Percentiles rank a stretch among this genome's conserved stretches.
Evolutionary conservation across 2,797 vertebrate species (phyloP).

Genomic region (Moxostoma hubbsi): DNA sequence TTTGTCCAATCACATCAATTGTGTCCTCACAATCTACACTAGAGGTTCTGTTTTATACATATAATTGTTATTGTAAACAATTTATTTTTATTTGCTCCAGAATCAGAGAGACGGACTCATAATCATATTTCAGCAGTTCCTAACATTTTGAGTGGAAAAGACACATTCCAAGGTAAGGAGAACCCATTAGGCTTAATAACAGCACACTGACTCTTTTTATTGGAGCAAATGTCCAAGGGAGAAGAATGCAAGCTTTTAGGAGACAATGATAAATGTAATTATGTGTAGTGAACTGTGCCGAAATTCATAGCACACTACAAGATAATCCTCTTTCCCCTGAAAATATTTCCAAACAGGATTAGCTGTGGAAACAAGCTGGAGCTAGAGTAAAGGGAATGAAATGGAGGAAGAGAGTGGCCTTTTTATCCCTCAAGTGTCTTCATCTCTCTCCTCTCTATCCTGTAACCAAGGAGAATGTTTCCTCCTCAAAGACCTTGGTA

Average conservation of each 20-base stretch:
- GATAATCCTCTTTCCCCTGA: conserved; percentile 69
- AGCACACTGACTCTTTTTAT: conserved; percentile 63
- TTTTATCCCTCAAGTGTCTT: conserved; percentile 12
- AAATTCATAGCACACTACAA: conserved; percentile 60
- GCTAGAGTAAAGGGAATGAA: conserved; percentile 37
- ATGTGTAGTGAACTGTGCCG: conserved; percentile 66
- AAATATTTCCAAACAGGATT: conserved; percentile 73
- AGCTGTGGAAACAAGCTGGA: conserved; percentile 51
- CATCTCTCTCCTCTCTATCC: conserved; percentile 32
- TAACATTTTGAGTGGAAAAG: conserved; percentile 39
- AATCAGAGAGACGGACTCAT: neutral
- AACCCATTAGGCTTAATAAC: conserved; percentile 74
- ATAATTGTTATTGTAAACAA: neutral
- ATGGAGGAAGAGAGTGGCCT: conserved; percentile 55
- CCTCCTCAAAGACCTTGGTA: conserved; percentile 42
- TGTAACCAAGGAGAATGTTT: conserved; percentile 43
- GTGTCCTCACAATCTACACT: neutral
- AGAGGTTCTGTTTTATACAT: neutral
- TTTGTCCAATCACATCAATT: neutral
- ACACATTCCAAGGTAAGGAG: conserved; percentile 61
- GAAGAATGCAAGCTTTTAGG: conserved; percentile 56
- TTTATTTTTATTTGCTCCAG: neutral
- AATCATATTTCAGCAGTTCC: conserved; percentile 11
- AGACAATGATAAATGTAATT: conserved; percentile 80
- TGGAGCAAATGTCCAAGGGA: conserved; percentile 57